Conservation (phyloP, 2,888 invertebrate genomes). For the Agrotis ipsilon region DNA sequence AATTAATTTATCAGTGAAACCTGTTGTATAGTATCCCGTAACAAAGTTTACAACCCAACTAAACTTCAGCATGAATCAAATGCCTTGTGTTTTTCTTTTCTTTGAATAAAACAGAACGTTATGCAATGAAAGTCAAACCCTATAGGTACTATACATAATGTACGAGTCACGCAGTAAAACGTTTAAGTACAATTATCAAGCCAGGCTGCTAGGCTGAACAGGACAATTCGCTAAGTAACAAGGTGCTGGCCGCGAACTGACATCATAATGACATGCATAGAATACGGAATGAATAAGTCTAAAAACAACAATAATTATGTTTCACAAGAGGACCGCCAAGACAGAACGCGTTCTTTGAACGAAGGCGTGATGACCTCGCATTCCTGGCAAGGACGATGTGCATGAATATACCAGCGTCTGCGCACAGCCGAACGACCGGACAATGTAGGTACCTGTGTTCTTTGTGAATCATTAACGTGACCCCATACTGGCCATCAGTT, state of each 20-base stretch:
- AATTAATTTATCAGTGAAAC: neutral
- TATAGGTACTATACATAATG: slow-evolving; percentile 18
- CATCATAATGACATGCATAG: slow-evolving; percentile 81
- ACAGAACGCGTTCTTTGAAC: slow-evolving; percentile 82
- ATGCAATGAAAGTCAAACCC: slow-evolving; percentile 26
- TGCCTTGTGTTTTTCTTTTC: neutral
- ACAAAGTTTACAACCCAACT: neutral
- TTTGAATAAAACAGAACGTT: slow-evolving; percentile 18
- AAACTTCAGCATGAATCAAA: neutral
- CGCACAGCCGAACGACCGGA: slow-evolving; percentile 65
- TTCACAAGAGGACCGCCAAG: slow-evolving; percentile 84
- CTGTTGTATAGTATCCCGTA: neutral
- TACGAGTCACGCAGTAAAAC: slow-evolving; percentile 48
- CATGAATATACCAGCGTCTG: slow-evolving; percentile 73
- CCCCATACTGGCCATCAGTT: slow-evolving; percentile 59
- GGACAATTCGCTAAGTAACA: slow-evolving; percentile 65
- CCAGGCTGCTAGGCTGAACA: slow-evolving; percentile 55
- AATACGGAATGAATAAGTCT: slow-evolving; percentile 82
- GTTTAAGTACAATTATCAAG: slow-evolving; percentile 62
- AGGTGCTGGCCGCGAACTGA: slow-evolving; percentile 75
- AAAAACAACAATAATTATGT: slow-evolving; percentile 82
- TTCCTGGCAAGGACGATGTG: slow-evolving; percentile 90
- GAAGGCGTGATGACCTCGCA: slow-evolving; percentile 89
- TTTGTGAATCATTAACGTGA: slow-evolving; percentile 68
- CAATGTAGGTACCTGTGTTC: slow-evolving; percentile 45